phyloP scores from a whole-genome alignment of 2,888 invertebrate genomes.

The Diadegma fenestrale region DNA sequence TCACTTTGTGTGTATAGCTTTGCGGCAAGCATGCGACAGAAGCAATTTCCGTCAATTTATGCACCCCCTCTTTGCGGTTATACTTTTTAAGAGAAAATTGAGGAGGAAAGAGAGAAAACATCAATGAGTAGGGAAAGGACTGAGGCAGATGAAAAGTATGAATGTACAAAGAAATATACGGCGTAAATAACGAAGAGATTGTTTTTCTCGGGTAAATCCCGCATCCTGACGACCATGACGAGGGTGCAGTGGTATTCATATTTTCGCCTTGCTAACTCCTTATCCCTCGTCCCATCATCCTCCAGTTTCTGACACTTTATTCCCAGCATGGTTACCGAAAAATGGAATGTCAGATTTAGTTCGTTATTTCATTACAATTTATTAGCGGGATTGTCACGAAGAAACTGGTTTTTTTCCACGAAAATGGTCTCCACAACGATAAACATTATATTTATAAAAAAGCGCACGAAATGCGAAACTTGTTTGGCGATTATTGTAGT shows the following conservation, averaged over 20 bases:
- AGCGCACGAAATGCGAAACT: no score
- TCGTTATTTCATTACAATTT: background rate
- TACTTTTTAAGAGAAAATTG: constrained; percentile 75
- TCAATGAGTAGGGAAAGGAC: constrained; percentile 9
- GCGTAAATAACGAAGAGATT: constrained; percentile 56
- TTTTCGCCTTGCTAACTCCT: constrained; percentile 4
- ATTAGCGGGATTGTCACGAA: no score
- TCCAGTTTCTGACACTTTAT: background rate
- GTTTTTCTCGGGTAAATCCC: constrained; percentile 41
- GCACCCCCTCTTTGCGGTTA: constrained; percentile 78
- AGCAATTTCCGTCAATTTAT: constrained; percentile 82
- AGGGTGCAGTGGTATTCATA: constrained; percentile 51
- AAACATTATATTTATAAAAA: background rate
- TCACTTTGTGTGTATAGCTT: constrained; percentile 61
- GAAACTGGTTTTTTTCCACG: no score
- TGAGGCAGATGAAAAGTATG: constrained; percentile 17
- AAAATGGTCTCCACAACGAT: background rate
- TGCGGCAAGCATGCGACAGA: constrained; percentile 74
- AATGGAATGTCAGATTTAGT: background rate
- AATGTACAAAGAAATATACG: constrained; percentile 46
- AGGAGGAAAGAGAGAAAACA: constrained; percentile 29
- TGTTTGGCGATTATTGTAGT: background rate
- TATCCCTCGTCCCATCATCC: background rate
- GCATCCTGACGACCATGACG: constrained; percentile 33
- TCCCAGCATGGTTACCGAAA: background rate